Percentiles rank a stretch among this genome's conserved stretches.
Conservation (phyloP, 2,113 vertebrate genomes). For the Serilophus lunatus region DNA sequence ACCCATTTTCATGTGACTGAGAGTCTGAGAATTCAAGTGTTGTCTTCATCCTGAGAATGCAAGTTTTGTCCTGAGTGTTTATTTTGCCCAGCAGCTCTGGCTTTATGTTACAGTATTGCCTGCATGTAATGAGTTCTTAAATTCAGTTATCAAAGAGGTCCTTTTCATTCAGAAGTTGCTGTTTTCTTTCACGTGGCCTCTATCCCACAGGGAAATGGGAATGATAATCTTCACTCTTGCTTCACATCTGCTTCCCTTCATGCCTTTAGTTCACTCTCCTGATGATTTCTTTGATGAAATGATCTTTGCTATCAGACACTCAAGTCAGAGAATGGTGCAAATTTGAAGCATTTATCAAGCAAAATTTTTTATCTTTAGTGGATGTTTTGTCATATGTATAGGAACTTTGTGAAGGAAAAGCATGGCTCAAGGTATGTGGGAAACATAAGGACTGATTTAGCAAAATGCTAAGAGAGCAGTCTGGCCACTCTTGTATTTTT, state of each 20-base stretch:
- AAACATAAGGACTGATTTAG: slow-evolving; percentile 70
- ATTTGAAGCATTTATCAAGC: not conserved
- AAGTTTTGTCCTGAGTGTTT: not conserved
- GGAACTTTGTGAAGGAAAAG: slow-evolving; percentile 80
- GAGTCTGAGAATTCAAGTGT: too few species aligned
- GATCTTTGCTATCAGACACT: accelerated
- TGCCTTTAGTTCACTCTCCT: not conserved
- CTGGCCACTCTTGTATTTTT: slow-evolving; percentile 79
- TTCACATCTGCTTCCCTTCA: not conserved
- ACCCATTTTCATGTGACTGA: not conserved
- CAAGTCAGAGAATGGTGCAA: not conserved
- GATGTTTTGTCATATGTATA: not conserved
- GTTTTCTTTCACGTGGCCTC: not conserved
- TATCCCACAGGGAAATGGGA: not conserved
- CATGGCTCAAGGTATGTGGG: slow-evolving; percentile 76
- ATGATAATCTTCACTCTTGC: not conserved
- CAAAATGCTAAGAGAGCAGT: slow-evolving; percentile 74
- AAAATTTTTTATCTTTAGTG: not conserved
- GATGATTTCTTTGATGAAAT: not conserved
- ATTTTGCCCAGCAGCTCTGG: not conserved
- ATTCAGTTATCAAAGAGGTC: not conserved
- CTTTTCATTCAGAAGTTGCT: not conserved
- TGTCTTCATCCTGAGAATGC: not conserved
- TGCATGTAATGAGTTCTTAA: not conserved
- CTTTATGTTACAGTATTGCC: not conserved